These are phyloP conservation scores for Apodemus speciosus DNA, from an alignment of 2,113 vertebrate species.

Conservation along the genomic window DNA sequence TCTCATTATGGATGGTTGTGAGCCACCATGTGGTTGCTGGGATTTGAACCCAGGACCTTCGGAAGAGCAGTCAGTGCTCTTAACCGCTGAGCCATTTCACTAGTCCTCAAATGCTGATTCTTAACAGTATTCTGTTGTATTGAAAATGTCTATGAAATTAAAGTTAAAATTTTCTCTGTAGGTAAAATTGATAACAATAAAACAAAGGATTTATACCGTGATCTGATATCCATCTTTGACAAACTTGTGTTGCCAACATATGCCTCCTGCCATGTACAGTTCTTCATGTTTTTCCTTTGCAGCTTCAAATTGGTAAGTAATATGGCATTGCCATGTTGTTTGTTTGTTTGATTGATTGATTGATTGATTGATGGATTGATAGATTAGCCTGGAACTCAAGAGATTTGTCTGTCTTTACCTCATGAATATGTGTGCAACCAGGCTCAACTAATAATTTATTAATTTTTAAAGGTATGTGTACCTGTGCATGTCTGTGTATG, in stretches of 20 bases:
- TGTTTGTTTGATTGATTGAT: not conserved
- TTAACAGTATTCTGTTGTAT: not conserved
- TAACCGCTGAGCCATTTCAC: too few relatives aligned
- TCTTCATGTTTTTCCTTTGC: constrained; percentile 94
- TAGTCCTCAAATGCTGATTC: too few relatives aligned
- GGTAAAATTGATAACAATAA: constrained; percentile 87
- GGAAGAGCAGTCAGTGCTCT: too few relatives aligned
- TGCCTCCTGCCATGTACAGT: constrained; percentile 95
- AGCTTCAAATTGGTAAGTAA: constrained; percentile 96
- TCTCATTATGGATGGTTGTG: too few relatives aligned
- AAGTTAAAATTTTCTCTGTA: constrained; percentile 75
- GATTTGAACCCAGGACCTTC: too few relatives aligned
- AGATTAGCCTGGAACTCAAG: not conserved
- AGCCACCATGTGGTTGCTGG: too few relatives aligned
- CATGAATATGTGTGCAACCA: not conserved
- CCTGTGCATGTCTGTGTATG: not conserved
- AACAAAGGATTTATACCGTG: constrained; percentile 93
- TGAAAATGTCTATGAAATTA: not conserved
- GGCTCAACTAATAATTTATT: not conserved
- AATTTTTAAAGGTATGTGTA: not conserved
- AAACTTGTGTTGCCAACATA: constrained; percentile 96
- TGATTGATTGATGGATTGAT: not conserved
- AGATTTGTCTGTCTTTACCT: not conserved
- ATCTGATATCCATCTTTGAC: constrained; percentile 92
- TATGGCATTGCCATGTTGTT: not conserved